Base-by-base conservation (phyloP, 2,113 vertebrate species). In the Trachemys scripta region DNA sequence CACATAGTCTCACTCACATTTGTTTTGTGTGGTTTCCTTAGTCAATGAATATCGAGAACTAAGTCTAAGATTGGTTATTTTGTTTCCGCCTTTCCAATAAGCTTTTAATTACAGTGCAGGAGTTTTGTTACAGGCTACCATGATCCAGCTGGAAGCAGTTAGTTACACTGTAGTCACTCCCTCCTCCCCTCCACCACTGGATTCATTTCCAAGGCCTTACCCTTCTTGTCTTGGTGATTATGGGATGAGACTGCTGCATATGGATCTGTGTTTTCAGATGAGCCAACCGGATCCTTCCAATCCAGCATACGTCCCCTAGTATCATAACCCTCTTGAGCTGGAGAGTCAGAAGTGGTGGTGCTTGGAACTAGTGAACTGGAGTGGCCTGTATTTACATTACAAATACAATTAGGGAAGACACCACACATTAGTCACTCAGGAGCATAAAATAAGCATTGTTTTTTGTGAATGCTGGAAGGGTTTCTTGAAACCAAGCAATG, bases 131-230 rank as follows among this genome's bases (percentile, higher is more conserved):
- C 88, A 95, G n/a, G 53, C 85, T 96, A 50, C 91, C 90, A 12
- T 1, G 51, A 94, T 94, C 86, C 98, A 98, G 99, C 99, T 99
- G 99, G 99, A 99, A 99, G 99, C 99, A 99, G 99, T 97, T 96
- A 99, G 99, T 97, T 96, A 98, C 98, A 98, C 94, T 94, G 96
- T 95, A 98, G 95, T 95, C 95, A 96, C 98, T 98, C 98, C 98
- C 96, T 93, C 98, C 98, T 56, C 96, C 96, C 97, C 96, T 95
- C 96, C 95, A 97, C 69, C 86, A 95, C 92, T 98, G 97, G 98
- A 57, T 84, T 97, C 95, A 96, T 98, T 99, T 99, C 99, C 99
- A 99, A 99, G 99, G 99, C 98, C 99, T 99, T 99, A 99, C 99
- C 99, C 98, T 99, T 99, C 98, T 99, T 99, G 98, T 99, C 99